Evolutionary conservation across 2,113 vertebrate genomes (phyloP), one percentile per base, ranked within the genome.

Genomic region (Sakesphorus luctuosus): DNA sequence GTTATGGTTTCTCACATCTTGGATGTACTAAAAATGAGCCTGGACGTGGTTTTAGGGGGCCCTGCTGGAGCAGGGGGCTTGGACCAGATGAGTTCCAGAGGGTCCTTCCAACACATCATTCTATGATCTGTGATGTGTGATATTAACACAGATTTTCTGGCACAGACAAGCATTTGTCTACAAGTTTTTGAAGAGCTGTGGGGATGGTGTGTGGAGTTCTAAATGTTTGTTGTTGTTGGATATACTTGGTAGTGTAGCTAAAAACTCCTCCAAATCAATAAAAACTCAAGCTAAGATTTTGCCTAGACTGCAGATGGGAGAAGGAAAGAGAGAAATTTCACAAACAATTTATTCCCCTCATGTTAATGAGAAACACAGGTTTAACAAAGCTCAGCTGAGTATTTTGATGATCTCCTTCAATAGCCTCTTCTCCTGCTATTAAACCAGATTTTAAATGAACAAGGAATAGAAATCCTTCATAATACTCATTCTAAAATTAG

Each of bases 381-480:
- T 73, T 79, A 69, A 71, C 68, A 68, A 68, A 90, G 65, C 71
- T n/a, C 77, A 74, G 77, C 36, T 79, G 92, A 95, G 36, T 91
- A 65, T 93, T 82, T 86, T 92, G 53, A 46, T 74, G 84, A 43
- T 82, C 84, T 76, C 23, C 14, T 84, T 94, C 86, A 69, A 46
- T 26, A 93, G 47, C 44, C 84, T 93, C 35, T 53, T 65, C 66
- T 63, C 17, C 3, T 4, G 49, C 76, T 92, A 72, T 80, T 73
- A 93, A 95, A 94, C 59, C 23, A 78, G 35, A 68, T 80, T 97
- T 95, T 85, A 35, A 92, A 85, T 62, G 71, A 89, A 55, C 38
- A 90, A 79, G 38, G 18, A 76, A 85, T 49, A 86, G 81, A 92
- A 77, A 59, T 84, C 20, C 47, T 33, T 81, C 7, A 63, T 50